Conservation (phyloP, 2,888 invertebrate genomes). For the Notodonta dromedarius region DNA sequence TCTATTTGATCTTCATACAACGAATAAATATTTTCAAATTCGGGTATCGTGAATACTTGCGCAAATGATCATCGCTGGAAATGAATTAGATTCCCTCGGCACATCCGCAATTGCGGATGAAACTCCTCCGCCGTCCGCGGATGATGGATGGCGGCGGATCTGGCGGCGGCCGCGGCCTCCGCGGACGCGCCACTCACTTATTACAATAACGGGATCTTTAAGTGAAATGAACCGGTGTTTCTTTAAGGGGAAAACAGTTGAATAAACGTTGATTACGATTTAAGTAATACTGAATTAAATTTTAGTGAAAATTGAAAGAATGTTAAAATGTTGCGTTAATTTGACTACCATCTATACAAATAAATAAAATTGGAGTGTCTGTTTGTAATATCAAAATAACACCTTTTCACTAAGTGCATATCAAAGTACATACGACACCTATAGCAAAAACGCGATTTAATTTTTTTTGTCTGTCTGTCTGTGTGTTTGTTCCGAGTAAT, state of each 20-base stretch:
- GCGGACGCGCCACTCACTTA: conserved; percentile 5
- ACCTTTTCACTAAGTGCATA: no score
- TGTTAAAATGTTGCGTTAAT: no score
- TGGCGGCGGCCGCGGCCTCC: conserved; percentile 7
- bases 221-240: conserved; percentile 22
- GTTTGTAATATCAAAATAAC: no score
- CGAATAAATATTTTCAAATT: conserved; percentile 33
- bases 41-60: conserved; percentile 21
- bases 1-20: conserved; percentile 30
- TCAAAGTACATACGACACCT: no score
- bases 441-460: no score
- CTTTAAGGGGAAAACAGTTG: conserved; percentile 13
- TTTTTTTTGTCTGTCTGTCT: no score
- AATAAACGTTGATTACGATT: conserved; percentile 26
- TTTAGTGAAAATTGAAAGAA: neutral
- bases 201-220: conserved; percentile 12
- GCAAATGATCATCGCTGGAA: conserved; percentile 30
- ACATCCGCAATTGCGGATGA: conserved; percentile 33
- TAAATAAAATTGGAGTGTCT: no score
- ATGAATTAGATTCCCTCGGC: conserved; percentile 33
- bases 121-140: conserved; percentile 35
- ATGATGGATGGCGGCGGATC: conserved; percentile 46
- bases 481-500: no score
- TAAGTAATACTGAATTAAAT: no score
- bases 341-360: no score